Base-by-base conservation (phyloP, 2,888 invertebrate species). In the Anthrax anthrax region DNA sequence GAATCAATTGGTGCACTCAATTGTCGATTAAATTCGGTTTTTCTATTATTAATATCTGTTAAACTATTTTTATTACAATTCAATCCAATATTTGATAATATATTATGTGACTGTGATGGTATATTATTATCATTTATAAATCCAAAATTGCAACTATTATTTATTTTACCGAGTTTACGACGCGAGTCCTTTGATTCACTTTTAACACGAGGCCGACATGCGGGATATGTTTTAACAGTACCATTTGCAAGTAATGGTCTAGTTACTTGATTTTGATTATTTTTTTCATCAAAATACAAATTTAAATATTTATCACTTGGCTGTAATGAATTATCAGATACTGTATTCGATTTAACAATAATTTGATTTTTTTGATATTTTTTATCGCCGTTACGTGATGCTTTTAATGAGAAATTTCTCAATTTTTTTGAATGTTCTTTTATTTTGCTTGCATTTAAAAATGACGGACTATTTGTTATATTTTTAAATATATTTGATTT, bases 11-110 rank as follows among this genome's bases (percentile, higher is more conserved):
- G 68, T 8, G 67, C 68, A 56, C 68, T 68, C 34, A 68, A 57
- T 57, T 68, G 68, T 47, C 68, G 63, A 62, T 68, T 67, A 52
- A 68, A 68, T 49, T 66, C 66, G 50, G 65, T 63, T 57, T 67
- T 68, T 53, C 65, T 62, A 18, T 62, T 58, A 49, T 61, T 62
- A 39, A 64, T 57, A 52, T 67, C 64, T 51, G 65, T 64, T 48
- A 64, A 57, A 55, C 62, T 63, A 57, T 64, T 60, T 47, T 67
- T 65, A 48, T 65, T 63, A 50, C 48, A 47, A 38, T 44, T 50
- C 38, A 48, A 37, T 38, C 64, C 64, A 60, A 63, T 64, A 56
- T 63, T 67, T 46, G 64, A 64, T 42, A 62, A 56, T 46, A 64
- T 63, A 49, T 63, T 63, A 54, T 66, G 64, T 57, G 53, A 58